phyloP scores from a whole-genome alignment of 2,797 vertebrate genomes.

The Pseudomugil tenellus region DNA sequence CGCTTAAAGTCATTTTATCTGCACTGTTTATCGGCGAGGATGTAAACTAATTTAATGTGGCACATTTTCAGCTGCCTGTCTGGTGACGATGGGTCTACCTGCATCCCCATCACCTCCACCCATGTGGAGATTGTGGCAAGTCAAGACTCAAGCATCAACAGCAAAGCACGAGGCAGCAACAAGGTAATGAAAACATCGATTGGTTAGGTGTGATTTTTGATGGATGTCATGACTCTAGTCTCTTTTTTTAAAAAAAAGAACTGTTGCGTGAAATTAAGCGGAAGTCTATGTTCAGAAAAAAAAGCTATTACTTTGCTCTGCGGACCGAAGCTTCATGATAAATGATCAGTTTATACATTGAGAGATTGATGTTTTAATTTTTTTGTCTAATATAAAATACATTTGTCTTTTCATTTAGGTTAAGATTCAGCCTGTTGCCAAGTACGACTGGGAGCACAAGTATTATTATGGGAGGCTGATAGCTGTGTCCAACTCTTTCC shows the following conservation, averaged over 20 bases:
- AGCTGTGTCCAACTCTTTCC: constrained; percentile 94
- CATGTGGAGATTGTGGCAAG: constrained; percentile 97
- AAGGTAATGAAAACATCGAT: constrained; percentile 81
- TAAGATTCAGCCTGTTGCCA: constrained; percentile 98
- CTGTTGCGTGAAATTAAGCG: no score
- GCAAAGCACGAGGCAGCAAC: constrained; percentile 95
- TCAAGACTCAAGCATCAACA: constrained; percentile 95
- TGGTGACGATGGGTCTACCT: constrained; percentile 92
- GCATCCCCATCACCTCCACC: constrained; percentile 89
- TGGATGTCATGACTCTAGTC: no score
- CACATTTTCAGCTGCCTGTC: constrained; percentile 86
- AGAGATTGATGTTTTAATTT: not conserved
- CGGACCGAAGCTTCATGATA: no score
- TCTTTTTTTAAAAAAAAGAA: no score
- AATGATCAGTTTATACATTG: no score
- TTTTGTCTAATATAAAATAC: not conserved
- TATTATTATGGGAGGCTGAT: constrained; percentile 98
- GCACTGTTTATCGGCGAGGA: not conserved
- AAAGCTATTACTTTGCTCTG: no score
- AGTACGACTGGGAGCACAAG: constrained; percentile 99
- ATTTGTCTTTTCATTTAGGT: constrained; percentile 83
- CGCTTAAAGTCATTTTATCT: not conserved
- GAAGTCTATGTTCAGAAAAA: no score
- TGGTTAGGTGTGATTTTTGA: no score
- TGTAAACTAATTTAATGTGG: not conserved